phyloP scores from a whole-genome alignment of 2,797 vertebrate species.

The Molothrus aeneus region DNA sequence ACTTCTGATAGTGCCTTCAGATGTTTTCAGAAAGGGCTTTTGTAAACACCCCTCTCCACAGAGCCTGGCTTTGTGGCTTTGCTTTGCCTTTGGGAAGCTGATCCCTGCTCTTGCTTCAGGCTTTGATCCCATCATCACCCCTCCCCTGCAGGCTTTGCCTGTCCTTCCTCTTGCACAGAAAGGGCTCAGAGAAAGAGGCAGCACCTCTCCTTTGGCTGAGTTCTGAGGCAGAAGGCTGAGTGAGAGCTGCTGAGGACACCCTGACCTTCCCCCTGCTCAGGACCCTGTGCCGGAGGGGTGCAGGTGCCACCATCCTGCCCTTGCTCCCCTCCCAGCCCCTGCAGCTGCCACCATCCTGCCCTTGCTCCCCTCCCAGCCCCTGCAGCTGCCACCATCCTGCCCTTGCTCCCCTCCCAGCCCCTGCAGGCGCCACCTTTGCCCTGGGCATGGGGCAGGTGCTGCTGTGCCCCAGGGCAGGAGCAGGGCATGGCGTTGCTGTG shows the following conservation, averaged over 20 bases:
- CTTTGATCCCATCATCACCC: background rate
- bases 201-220: background rate
- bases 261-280: background rate
- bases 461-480: background rate
- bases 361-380: background rate
- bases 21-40: background rate
- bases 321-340: background rate
- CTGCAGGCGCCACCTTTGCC: background rate
- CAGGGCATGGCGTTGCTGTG: background rate
- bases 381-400: background rate
- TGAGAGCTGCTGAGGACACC: background rate
- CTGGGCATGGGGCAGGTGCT: accelerated
- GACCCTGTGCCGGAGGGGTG: accelerated
- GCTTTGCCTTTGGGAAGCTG: background rate
- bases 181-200: background rate
- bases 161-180: background rate
- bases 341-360: background rate
- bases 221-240: background rate
- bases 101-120: background rate
- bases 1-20: background rate
- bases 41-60: background rate
- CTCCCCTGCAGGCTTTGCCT: background rate
- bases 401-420: background rate
- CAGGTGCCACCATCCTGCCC: background rate
- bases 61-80: background rate